A percentile compares a stretch with the other conserved stretches of the same genome.
Conservation (phyloP, 2,888 invertebrate genomes). For the Caenorhabditis becei region DNA sequence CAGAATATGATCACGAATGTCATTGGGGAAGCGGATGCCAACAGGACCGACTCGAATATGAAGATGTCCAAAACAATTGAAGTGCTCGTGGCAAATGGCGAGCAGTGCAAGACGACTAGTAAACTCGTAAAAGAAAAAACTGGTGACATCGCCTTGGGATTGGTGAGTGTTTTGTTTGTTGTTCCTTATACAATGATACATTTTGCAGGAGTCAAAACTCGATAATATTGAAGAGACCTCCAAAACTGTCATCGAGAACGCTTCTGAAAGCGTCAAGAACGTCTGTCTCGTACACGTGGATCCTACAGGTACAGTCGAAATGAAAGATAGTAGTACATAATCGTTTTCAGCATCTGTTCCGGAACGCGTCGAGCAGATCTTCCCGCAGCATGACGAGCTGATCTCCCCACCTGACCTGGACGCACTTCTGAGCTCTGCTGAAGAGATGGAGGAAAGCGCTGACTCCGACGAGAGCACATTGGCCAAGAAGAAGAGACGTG, state of each 20-base stretch:
- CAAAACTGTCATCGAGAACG: neutral
- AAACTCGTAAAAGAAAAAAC: neutral
- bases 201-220: neutral
- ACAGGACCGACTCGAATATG: neutral
- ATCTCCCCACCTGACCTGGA: slow-evolving; percentile 18
- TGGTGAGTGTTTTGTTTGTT: neutral
- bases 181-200: neutral
- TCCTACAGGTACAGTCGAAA: neutral
- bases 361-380: slow-evolving; percentile 11
- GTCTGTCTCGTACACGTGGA: neutral
- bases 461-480: neutral
- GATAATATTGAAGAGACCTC: neutral
- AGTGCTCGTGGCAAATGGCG: neutral
- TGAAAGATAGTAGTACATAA: neutral
- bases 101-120: neutral
- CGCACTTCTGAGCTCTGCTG: slow-evolving; percentile 12
- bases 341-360: slow-evolving; percentile 15
- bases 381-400: neutral
- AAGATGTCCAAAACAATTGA: neutral
- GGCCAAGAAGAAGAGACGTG: slow-evolving; percentile 43
- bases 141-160: neutral
- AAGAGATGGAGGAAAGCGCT: slow-evolving; percentile 12
- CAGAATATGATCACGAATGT: neutral
- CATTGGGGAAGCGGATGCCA: neutral
- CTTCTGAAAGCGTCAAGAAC: neutral